These are phyloP conservation scores for Kradibia gibbosae DNA, from an alignment of 1,140 invertebrate species.

Conservation along the genomic window DNA sequence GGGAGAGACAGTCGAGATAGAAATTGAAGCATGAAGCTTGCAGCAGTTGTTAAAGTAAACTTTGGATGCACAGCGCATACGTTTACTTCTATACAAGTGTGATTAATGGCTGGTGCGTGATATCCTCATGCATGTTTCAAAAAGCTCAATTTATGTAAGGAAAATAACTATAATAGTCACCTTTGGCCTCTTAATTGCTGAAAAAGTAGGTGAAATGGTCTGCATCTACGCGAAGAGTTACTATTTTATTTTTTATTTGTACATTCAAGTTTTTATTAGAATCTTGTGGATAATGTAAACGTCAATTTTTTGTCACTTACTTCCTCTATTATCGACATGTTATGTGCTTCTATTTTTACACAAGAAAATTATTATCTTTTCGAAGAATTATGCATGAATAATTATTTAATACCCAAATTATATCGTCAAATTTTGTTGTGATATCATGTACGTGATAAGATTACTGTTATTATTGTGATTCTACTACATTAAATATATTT, in stretches of 20 bases:
- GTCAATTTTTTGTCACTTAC: neutral
- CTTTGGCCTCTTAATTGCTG: neutral
- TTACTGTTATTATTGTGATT: neutral
- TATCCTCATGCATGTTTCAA: neutral
- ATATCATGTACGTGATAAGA: neutral
- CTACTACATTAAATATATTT: neutral
- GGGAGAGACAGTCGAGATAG: too few species aligned
- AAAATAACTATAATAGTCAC: neutral
- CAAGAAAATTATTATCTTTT: neutral
- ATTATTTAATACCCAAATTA: slow-evolving; percentile 37
- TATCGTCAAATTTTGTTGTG: neutral
- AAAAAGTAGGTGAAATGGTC: slow-evolving; percentile 31
- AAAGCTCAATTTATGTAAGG: slow-evolving; percentile 3
- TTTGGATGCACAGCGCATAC: neutral
- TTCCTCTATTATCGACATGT: neutral
- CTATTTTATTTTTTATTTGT: neutral
- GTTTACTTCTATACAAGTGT: neutral
- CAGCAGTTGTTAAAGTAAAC: neutral
- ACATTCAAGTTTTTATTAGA: slow-evolving; percentile 11
- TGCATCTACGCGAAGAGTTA: neutral
- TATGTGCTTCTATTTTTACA: neutral
- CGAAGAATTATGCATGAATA: neutral
- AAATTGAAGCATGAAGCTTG: neutral
- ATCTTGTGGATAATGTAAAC: neutral
- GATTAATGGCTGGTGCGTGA: slow-evolving; percentile 9